Evolutionary conservation across 1,140 invertebrate species (phyloP).

Genomic region (Temnothorax longispinosus): DNA sequence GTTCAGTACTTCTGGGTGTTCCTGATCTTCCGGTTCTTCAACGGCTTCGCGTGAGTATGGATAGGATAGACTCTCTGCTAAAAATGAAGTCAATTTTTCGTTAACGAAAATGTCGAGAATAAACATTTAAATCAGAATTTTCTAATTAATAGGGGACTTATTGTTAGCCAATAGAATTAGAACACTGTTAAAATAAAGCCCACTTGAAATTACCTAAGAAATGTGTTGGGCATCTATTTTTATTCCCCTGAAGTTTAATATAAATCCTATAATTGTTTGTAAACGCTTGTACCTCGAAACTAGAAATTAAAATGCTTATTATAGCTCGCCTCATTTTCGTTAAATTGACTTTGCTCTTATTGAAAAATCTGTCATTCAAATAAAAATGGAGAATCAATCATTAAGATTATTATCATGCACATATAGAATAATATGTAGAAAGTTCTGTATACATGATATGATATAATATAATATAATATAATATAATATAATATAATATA

Average conservation of each 20-base stretch:
- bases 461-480: not conserved
- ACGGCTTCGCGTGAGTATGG: slow-evolving; percentile 93
- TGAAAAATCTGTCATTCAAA: not conserved
- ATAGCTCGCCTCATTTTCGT: not conserved
- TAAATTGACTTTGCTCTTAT: not conserved
- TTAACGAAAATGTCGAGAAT: not conserved
- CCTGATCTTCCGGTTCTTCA: slow-evolving; percentile 91
- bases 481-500: not conserved
- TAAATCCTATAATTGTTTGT: not conserved
- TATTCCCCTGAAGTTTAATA: not conserved
- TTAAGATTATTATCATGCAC: not conserved
- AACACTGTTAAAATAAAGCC: not conserved
- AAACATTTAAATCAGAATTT: not conserved
- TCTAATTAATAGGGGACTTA: not conserved
- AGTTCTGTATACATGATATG: not conserved
- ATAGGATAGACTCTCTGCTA: too few relatives aligned
- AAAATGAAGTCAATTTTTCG: not conserved
- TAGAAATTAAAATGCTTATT: not conserved
- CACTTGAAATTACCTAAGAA: too few relatives aligned
- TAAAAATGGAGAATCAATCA: not conserved
- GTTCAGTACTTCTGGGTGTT: slow-evolving; percentile 92
- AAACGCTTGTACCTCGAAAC: not conserved
- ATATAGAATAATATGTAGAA: not conserved
- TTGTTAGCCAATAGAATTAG: not conserved
- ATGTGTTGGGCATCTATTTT: not conserved